Evolutionary conservation across 1,140 invertebrate species (phyloP).

Genomic region (Probaryconus sp.): DNA sequence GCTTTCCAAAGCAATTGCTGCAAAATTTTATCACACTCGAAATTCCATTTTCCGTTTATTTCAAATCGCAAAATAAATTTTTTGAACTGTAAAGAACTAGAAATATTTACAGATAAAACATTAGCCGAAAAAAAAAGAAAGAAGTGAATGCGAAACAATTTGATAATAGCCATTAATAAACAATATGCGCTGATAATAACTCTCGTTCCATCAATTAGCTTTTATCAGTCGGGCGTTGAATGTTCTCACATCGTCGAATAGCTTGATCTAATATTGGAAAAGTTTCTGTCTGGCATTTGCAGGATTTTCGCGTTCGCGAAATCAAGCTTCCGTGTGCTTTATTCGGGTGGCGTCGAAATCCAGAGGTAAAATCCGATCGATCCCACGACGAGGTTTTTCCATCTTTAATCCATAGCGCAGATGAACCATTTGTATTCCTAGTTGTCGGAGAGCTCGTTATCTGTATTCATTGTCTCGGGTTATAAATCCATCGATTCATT

Average conservation of each 20-base stretch:
- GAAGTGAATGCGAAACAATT: too few species aligned
- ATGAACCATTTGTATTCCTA: slow-evolving; percentile 38
- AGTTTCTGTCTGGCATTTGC: slow-evolving; percentile 22
- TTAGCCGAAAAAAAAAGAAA: too few species aligned
- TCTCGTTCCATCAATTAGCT: too few species aligned
- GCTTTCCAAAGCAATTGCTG: too few species aligned
- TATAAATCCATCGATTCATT: slow-evolving; percentile 13
- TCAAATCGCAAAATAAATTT: too few species aligned
- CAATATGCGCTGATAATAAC: too few species aligned
- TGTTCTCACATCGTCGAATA: slow-evolving; percentile 8
- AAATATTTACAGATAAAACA: too few species aligned
- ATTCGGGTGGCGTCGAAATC: neutral
- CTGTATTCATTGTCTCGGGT: slow-evolving; percentile 25
- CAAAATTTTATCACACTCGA: too few species aligned
- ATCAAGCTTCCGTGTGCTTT: slow-evolving; percentile 15
- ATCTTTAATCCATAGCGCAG: slow-evolving; percentile 13
- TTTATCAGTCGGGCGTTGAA: neutral
- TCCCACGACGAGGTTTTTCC: slow-evolving; percentile 9
- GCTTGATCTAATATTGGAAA: slow-evolving; percentile 36
- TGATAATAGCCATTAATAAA: too few species aligned
- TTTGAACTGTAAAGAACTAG: too few species aligned
- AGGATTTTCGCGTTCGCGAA: slow-evolving; percentile 18
- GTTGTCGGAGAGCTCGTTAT: slow-evolving; percentile 30
- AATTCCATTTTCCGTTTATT: too few species aligned
- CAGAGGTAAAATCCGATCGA: slow-evolving; percentile 14